phyloP scores from a whole-genome alignment of 2,888 invertebrate genomes.

The Boloria selene region DNA sequence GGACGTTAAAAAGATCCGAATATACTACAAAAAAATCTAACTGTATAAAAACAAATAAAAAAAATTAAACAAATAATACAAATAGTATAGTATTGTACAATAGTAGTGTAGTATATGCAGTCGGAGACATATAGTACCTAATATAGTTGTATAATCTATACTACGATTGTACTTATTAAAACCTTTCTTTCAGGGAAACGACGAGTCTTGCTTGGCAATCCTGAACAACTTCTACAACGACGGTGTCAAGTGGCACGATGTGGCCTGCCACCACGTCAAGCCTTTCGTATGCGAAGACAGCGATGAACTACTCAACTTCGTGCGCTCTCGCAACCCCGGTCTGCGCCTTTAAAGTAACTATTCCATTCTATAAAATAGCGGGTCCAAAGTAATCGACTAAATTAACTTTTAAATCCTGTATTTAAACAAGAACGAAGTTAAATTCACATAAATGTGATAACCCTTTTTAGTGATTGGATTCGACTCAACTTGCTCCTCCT shows the following conservation, averaged over 20 bases:
- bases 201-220: constrained; percentile 94
- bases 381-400: neutral
- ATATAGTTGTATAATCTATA: neutral
- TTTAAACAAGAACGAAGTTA: neutral
- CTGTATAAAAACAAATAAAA: no score
- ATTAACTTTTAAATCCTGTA: neutral
- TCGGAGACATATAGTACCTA: neutral
- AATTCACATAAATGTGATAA: neutral
- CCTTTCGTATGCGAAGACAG: constrained; percentile 96
- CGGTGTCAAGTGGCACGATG: constrained; percentile 93
- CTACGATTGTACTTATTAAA: neutral
- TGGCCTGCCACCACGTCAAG: constrained; percentile 92
- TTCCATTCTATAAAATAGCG: constrained; percentile 1
- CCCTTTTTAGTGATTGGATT: neutral
- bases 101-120: no score
- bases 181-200: constrained; percentile 86
- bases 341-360: constrained; percentile 85
- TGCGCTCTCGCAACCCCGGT: constrained; percentile 93
- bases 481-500: constrained; percentile 31
- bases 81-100: no score
- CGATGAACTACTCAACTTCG: constrained; percentile 94
- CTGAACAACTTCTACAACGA: constrained; percentile 96
- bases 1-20: no score
- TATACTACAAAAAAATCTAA: no score
- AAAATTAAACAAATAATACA: no score